phyloP scores from a whole-genome alignment of 1,140 invertebrate species.

The Drosophila chauvacae region DNA sequence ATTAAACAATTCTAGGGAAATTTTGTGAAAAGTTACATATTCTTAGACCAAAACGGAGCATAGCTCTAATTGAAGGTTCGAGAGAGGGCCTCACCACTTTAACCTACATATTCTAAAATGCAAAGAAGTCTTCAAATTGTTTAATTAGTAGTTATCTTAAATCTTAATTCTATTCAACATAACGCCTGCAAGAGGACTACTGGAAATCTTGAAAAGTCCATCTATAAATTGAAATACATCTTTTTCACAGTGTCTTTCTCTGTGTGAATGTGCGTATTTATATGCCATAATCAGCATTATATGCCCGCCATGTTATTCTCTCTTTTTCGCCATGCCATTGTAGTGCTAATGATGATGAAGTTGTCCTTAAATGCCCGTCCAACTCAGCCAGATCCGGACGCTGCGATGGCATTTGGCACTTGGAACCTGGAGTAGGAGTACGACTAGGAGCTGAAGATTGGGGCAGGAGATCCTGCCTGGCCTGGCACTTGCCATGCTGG shows the following conservation, averaged over 20 bases:
- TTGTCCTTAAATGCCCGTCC: slow-evolving; percentile 74
- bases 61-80: no score
- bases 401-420: slow-evolving; percentile 60
- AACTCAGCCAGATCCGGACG: slow-evolving; percentile 59
- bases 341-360: slow-evolving; percentile 81
- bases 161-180: no score
- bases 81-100: no score
- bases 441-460: not conserved
- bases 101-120: no score
- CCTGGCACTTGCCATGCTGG: slow-evolving; percentile 60
- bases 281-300: slow-evolving; percentile 79
- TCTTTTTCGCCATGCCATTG: slow-evolving; percentile 57
- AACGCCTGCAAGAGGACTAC: no score
- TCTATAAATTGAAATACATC: not conserved
- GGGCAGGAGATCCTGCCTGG: not conserved
- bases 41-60: no score
- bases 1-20: no score
- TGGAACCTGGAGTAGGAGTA: slow-evolving; percentile 22
- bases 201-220: no score
- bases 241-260: not conserved
- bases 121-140: no score
- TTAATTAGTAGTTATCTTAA: no score
- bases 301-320: slow-evolving; percentile 52
- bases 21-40: no score
- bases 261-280: slow-evolving; percentile 65